A percentile compares a stretch with the other conserved stretches of the same genome.
These are phyloP conservation scores for Tor tambroides DNA, from an alignment of 2,113 vertebrate species.

Conservation along the genomic window DNA sequence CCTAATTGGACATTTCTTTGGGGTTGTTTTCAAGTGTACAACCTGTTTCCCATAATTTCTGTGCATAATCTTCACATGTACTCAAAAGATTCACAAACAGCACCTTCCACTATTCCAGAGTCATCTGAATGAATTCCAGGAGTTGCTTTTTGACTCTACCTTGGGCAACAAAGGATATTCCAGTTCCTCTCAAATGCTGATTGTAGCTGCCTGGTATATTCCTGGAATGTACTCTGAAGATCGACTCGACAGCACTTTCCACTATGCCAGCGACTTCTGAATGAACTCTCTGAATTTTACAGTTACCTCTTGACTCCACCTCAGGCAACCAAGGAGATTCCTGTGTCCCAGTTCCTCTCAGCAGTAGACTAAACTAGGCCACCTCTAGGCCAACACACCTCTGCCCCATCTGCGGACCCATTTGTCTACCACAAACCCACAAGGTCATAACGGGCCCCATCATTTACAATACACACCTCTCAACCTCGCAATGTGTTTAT, in stretches of 20 bases:
- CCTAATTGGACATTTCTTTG: background rate
- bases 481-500: background rate
- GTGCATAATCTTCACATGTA: too few species aligned
- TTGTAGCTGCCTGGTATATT: background rate
- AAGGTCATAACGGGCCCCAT: background rate
- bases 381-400: conserved; percentile 1
- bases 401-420: background rate
- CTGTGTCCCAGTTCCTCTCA: conserved; percentile 5
- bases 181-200: background rate
- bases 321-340: background rate
- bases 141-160: background rate
- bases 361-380: conserved; percentile 1
- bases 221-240: background rate
- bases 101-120: background rate
- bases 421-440: conserved; percentile 3
- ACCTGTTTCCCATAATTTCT: too few species aligned
- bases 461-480: background rate
- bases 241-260: background rate
- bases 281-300: background rate
- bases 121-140: background rate
- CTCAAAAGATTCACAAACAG: background rate
- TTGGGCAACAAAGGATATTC: background rate
- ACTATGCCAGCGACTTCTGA: background rate
- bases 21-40: background rate
- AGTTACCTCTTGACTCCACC: conserved; percentile 15